These are phyloP conservation scores for Leptarthrus brevirostris DNA, from an alignment of 2,888 invertebrate species.

Conservation along the genomic window DNA sequence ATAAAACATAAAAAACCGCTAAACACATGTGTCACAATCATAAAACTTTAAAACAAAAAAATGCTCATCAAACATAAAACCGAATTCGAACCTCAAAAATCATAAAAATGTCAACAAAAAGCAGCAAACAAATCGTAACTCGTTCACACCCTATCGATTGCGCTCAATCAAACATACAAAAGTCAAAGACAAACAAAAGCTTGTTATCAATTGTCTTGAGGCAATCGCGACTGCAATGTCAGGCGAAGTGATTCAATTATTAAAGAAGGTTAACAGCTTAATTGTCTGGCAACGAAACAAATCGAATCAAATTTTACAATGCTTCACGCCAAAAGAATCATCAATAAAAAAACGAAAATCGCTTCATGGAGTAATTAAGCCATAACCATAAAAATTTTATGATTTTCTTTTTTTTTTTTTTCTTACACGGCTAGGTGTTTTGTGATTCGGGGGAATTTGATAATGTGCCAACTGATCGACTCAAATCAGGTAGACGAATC, in stretches of 20 bases:
- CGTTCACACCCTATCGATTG: constrained; percentile 42
- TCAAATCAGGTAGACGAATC: not conserved
- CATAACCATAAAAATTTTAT: constrained; percentile 31
- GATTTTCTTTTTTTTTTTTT: no score
- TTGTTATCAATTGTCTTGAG: constrained; percentile 30
- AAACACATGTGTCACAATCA: no score
- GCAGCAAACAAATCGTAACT: constrained; percentile 12
- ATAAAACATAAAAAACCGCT: no score
- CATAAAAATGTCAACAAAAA: not conserved
- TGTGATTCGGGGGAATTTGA: not conserved
- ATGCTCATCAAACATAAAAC: no score
- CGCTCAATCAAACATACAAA: not conserved
- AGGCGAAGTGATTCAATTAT: constrained; percentile 9
- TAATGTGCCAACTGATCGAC: not conserved
- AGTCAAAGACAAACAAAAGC: constrained; percentile 1
- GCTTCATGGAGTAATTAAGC: constrained; percentile 26
- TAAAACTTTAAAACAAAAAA: no score
- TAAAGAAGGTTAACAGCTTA: constrained; percentile 45
- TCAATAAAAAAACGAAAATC: constrained; percentile 1
- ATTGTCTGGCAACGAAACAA: constrained; percentile 44
- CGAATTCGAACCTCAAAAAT: no score
- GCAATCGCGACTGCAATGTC: not conserved
- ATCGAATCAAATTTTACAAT: constrained; percentile 41
- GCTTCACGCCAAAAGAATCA: not conserved
- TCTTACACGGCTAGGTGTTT: not conserved